Evolutionary conservation across 92 coral and sea anemone species (phyloP).

Genomic region (Porites lobata): DNA sequence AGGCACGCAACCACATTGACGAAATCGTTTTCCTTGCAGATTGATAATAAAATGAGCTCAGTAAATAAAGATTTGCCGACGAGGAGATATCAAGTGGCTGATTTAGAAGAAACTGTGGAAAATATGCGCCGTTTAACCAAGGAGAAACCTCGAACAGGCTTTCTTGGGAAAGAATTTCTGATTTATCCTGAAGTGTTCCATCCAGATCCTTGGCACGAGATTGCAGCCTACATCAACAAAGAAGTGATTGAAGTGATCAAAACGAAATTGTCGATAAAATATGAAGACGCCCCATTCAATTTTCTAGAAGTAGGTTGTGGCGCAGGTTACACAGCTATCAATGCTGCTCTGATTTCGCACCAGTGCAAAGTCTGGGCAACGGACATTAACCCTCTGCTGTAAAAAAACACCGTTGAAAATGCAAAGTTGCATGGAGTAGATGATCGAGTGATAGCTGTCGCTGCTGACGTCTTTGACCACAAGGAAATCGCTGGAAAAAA

Average conservation of each 20-base stretch:
- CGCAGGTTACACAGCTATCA: not conserved
- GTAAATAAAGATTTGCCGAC: not conserved
- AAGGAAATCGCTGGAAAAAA: not conserved
- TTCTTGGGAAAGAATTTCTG: not conserved
- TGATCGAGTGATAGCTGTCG: not conserved
- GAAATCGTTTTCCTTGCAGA: not conserved
- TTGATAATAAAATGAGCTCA: not conserved
- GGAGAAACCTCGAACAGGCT: not conserved
- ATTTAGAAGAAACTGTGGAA: not conserved
- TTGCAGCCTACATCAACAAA: not conserved
- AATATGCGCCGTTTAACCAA: not conserved
- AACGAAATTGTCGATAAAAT: not conserved
- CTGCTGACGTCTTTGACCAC: not conserved
- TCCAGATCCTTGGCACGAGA: not conserved
- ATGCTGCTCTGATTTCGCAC: not conserved
- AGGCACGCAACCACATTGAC: too few species aligned
- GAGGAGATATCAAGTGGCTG: not conserved
- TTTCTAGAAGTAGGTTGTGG: not conserved
- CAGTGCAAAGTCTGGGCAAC: not conserved
- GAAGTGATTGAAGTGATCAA: not conserved
- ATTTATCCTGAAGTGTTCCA: not conserved
- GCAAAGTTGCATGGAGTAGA: constrained; percentile 1
- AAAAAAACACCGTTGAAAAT: not conserved
- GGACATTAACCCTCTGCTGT: not conserved
- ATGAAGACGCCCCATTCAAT: not conserved